Base-by-base conservation (phyloP, 2,797 vertebrate genomes). In the Catamblyrhynchus diadema region DNA sequence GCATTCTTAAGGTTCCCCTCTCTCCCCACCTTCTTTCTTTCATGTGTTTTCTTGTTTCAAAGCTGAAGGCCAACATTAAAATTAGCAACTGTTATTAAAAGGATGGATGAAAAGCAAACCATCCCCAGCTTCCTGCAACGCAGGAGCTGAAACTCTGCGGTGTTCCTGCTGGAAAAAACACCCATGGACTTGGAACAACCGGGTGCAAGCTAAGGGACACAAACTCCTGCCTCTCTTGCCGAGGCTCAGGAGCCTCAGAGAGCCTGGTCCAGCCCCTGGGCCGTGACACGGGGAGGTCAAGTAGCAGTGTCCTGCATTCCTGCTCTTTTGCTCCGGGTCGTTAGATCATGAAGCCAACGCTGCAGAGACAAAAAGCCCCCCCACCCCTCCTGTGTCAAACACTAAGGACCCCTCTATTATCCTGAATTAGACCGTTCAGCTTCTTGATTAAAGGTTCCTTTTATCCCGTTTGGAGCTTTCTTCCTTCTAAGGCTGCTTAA, bases 361-460 rank as follows among this genome's bases (percentile, higher is more conserved):
- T 72, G 17, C 42, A 21, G 72, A 91, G 94, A 97, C 96, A 95
- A 97, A 97, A 92, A 84, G 70, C 85, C 87, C 89, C 88, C 95
- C 89, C 91, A 93, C 85, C 93, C 90, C 70, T 96, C 95, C 96
- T 37, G 97, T 98, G 97, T 97, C 97, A 95, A 95, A 96, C 95
- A 91, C 82, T 62, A 87, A 97, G 94, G 95, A 96, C 96, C 96
- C 94, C 91, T 96, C 95, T 93, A 96, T 95, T 95, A 95, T 92
- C 94, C 96, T 93, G 96, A 97, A 97, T 96, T 96, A 97, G 96
- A 97, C 97, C 93, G 94, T 96, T 97, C 96, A 97, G 96, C 97
- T 96, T 74, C 91, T 90, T 96, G 97, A 97, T 97, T 96, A 96
- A 97, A 97, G 96, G 94, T 73, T 96, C 96, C 97, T 96, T 86